A percentile compares a stretch with the other conserved stretches of the same genome.
phyloP scores from a whole-genome alignment of 2,888 invertebrate genomes.

The Chalcis sispes region DNA sequence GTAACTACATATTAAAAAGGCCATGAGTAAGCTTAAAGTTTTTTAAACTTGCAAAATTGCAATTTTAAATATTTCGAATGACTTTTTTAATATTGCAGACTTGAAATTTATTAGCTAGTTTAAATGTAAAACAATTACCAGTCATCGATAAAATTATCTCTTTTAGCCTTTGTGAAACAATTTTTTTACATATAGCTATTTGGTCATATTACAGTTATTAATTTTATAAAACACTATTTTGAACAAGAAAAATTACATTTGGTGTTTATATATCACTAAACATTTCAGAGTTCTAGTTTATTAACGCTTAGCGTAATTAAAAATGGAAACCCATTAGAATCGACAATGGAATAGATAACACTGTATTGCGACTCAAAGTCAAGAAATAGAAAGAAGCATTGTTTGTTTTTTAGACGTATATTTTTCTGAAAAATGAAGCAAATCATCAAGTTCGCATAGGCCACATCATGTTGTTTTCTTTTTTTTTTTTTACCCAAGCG shows the following conservation, averaged over 20 bases:
- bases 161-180: conserved; percentile 17
- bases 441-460: conserved; percentile 28
- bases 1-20: conserved; percentile 28
- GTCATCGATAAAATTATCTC: conserved; percentile 23
- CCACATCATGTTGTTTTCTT: conserved; percentile 19
- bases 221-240: conserved; percentile 30
- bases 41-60: conserved; percentile 5
- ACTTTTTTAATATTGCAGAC: conserved; percentile 14
- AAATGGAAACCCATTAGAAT: conserved; percentile 13
- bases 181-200: conserved; percentile 25
- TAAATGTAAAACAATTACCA: conserved; percentile 19
- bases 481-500: conserved; percentile 1
- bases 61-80: conserved; percentile 2
- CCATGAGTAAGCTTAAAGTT: conserved; percentile 26
- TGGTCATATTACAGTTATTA: conserved; percentile 32
- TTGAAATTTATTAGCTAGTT: conserved; percentile 3
- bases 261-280: conserved; percentile 30
- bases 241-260: conserved; percentile 36
- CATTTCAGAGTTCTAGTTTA: conserved; percentile 15
- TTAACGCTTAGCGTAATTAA: conserved; percentile 16
- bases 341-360: conserved; percentile 15
- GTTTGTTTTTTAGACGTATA: neutral
- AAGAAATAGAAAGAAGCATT: conserved; percentile 21
- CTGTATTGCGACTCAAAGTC: conserved; percentile 17
- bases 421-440: conserved; percentile 15